Conservation (phyloP, 2,888 invertebrate species). For the Linnaemya tessellans region DNA sequence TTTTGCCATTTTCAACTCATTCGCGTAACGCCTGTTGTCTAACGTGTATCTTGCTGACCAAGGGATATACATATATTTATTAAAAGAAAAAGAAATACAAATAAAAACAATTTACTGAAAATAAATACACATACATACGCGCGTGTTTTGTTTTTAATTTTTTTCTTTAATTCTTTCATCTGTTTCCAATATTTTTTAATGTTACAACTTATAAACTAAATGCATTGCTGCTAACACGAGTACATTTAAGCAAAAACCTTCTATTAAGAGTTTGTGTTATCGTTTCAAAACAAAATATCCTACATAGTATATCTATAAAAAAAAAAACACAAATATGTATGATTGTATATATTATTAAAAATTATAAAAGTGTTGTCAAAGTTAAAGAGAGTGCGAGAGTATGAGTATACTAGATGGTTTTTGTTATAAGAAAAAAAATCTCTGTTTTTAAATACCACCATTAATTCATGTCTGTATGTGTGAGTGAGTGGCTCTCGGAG, state of each 20-base stretch:
- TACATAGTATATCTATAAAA: conserved; percentile 36
- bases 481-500: conserved; percentile 4
- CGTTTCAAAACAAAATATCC: conserved; percentile 41
- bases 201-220: conserved; percentile 40
- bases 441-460: conserved; percentile 31
- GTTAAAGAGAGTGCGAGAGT: conserved; percentile 31
- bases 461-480: conserved; percentile 27
- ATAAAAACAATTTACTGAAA: conserved; percentile 50
- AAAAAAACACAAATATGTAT: conserved; percentile 7
- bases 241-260: conserved; percentile 13
- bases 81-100: background rate
- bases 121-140: conserved; percentile 58
- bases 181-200: conserved; percentile 36
- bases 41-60: conserved; percentile 70
- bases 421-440: conserved; percentile 15
- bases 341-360: conserved; percentile 8
- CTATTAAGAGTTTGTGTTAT: conserved; percentile 39
- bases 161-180: conserved; percentile 53
- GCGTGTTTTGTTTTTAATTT: conserved; percentile 67
- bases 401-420: conserved; percentile 8
- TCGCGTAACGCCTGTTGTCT: conserved; percentile 77
- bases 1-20: conserved; percentile 75
- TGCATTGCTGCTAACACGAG: background rate
- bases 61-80: conserved; percentile 28
- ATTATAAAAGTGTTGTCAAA: conserved; percentile 1